Evolutionary conservation across 1,140 invertebrate genomes (phyloP).

Genomic region (Cheumatopsyche charites): DNA sequence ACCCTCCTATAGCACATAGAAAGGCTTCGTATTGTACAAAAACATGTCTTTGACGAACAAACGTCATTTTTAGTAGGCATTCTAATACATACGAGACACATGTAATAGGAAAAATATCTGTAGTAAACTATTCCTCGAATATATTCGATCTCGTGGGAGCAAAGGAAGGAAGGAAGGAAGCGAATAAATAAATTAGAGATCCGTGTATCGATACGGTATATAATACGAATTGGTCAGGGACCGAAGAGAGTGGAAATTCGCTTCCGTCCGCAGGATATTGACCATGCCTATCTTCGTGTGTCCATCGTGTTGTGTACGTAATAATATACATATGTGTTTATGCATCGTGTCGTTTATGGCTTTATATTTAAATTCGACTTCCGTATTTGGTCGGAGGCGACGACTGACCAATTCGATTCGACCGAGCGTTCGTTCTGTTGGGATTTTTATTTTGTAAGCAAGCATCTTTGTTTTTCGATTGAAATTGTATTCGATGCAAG

Average conservation of each 20-base stretch:
- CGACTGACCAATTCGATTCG: too few species aligned
- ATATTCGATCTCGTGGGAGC: conserved; percentile 29
- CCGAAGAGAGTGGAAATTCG: conserved; percentile 10
- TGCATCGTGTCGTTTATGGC: conserved; percentile 8
- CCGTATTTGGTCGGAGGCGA: not conserved
- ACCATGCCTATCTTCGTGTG: not conserved
- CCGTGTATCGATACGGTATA: not conserved
- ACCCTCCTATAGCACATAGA: too few species aligned
- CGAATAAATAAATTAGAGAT: conserved; percentile 31
- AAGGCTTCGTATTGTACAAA: too few species aligned
- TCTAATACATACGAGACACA: too few species aligned
- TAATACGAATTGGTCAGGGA: not conserved
- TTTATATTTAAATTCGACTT: conserved; percentile 19
- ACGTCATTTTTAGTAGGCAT: too few species aligned
- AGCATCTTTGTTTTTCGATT: too few species aligned
- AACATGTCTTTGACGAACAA: too few species aligned
- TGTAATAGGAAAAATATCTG: too few species aligned
- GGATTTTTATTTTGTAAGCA: not conserved
- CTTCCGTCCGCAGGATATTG: conserved; percentile 31
- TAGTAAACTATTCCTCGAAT: too few species aligned
- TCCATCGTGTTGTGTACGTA: not conserved
- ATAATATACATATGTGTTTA: conserved; percentile 8
- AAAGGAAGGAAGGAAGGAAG: conserved; percentile 26
- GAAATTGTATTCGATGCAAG: too few species aligned
- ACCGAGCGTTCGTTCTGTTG: not conserved